Percentiles rank a stretch among this genome's conserved stretches.
Conservation (phyloP, 2,113 vertebrate species). For the Scomber scombrus region DNA sequence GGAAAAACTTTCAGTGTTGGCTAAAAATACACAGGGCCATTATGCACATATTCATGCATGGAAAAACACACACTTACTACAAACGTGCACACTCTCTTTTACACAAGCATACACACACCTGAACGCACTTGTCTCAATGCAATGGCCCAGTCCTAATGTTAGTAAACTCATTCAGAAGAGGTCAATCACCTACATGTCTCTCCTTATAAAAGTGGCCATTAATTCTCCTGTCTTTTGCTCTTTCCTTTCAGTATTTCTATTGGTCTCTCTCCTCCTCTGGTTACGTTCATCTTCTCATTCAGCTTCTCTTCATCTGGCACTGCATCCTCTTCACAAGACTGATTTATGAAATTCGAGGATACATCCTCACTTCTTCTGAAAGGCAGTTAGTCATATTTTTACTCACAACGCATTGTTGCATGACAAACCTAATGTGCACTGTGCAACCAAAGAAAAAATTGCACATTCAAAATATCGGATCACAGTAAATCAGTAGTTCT, state of each 20-base stretch:
- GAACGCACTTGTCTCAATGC: conserved; percentile 63
- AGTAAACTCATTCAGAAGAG: conserved; percentile 66
- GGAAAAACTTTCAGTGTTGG: conserved; percentile 61
- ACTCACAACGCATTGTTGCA: conserved; percentile 12
- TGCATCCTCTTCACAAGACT: conserved; percentile 41
- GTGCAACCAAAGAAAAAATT: no score
- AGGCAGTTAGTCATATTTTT: conserved; percentile 8
- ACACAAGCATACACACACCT: conserved; percentile 29
- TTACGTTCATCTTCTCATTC: conserved; percentile 26
- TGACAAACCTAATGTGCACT: background rate
- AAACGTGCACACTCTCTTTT: background rate
- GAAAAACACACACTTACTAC: conserved; percentile 43
- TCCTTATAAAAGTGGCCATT: conserved; percentile 61
- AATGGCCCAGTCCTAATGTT: conserved; percentile 72
- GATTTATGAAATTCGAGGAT: conserved; percentile 57
- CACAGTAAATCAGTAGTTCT: conserved; percentile 2
- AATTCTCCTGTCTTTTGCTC: conserved; percentile 49
- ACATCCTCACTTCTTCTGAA: no score
- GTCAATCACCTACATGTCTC: conserved; percentile 68
- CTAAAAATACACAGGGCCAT: conserved; percentile 75
- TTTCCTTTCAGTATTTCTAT: background rate
- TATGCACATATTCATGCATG: conserved; percentile 61
- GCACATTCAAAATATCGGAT: no score
- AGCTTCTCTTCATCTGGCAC: conserved; percentile 36
- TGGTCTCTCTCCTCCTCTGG: conserved; percentile 1